Base-by-base conservation (phyloP, 2,888 invertebrate genomes). In the Macrosiphum euphorbiae region DNA sequence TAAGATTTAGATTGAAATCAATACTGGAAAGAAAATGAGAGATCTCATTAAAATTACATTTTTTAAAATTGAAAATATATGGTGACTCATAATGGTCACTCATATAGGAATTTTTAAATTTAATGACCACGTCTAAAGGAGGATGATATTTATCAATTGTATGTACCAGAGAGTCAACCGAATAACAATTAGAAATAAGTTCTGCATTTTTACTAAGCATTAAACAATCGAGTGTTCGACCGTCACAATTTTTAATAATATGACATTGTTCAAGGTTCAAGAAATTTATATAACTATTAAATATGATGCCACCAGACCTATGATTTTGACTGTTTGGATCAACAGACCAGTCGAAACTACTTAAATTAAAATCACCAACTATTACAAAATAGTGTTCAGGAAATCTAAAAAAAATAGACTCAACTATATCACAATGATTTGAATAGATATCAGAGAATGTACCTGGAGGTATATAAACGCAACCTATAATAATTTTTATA, bases 81-180 rank as follows among this genome's bases (percentile, higher is more conserved):
- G 44, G 61, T 44, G 44, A 58, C 41, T 88, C 58, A 58, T 26
- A 26, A 58, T 0, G 7, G 7, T 58, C 26, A 52, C 26, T 7
- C 1, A 61, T 1, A 8, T 26, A 44, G 58, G 61, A 89, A 41
- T 61, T 11, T 61, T 44, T 58, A 89, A 89, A 89, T 89, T 61
- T 61, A 13, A 89, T 89, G 13, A 44, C 11, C 2, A 58, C 0
- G 24, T 89, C 61, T 61, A 89, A 50, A 8, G 58, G 44, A 58
- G 41, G 58, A 61, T 89, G 89, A 61, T 61, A 89, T 44, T 89
- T 61, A 89, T 89, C 89, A 89, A 89, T 44, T 26, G 44, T 44
- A 11, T 41, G 61, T 0, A 89, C 61, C 41, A 89, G 41, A 44
- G 41, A 89, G 11, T 89, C 61, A 41, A 61, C 26, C 5, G 58